Evolutionary conservation across 2,797 vertebrate species (phyloP).

Genomic region (Cygnus olor): DNA sequence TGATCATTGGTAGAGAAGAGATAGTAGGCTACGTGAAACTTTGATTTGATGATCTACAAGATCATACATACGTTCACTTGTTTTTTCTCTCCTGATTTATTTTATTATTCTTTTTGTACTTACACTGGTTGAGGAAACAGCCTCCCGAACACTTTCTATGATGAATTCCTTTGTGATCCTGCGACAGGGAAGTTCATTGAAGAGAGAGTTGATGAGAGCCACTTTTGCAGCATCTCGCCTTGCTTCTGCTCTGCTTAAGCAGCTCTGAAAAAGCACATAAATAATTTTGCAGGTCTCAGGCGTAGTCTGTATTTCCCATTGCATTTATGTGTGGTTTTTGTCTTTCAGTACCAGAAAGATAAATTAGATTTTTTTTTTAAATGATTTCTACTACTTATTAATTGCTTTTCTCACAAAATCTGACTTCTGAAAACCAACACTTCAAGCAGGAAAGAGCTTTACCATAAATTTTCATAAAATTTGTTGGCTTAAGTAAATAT

Average conservation of each 20-base stretch:
- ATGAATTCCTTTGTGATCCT: constrained; percentile 89
- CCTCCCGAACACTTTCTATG: constrained; percentile 85
- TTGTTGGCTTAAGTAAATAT: background rate
- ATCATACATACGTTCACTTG: background rate
- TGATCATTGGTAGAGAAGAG: background rate
- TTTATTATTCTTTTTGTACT: constrained; percentile 57
- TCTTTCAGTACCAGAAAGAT: background rate
- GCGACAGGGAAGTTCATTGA: constrained; percentile 89
- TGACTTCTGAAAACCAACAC: background rate
- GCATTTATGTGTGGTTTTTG: background rate
- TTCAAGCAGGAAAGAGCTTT: background rate
- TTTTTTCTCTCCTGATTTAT: no score
- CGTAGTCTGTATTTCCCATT: background rate
- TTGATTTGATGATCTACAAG: background rate
- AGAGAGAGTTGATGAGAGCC: constrained; percentile 91
- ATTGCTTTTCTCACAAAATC: background rate
- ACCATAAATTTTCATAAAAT: background rate
- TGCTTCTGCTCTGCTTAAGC: constrained; percentile 89
- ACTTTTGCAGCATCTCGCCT: constrained; percentile 90
- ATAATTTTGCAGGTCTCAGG: background rate
- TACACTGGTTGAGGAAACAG: constrained; percentile 84
- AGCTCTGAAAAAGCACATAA: constrained; percentile 78
- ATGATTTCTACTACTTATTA: background rate
- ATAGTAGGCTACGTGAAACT: background rate
- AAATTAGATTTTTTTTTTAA: no score